Percentiles rank a stretch among this genome's conserved stretches.
Evolutionary conservation across 2,888 invertebrate genomes (phyloP).

Genomic region (Eupithecia centaureata): DNA sequence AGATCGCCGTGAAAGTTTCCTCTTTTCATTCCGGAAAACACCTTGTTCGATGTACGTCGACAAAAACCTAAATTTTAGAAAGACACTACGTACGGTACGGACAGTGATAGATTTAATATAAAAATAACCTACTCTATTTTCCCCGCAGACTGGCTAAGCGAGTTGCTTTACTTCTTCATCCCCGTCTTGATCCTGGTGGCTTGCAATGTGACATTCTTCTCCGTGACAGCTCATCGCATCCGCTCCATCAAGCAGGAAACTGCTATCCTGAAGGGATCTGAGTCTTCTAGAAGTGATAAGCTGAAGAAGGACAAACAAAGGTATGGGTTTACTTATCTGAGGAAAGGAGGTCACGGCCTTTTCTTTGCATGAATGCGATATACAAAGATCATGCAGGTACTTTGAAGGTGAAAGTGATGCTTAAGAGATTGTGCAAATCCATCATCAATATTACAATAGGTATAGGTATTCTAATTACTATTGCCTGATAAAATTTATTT

Average conservation of each 20-base stretch:
- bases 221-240: constrained; percentile 87
- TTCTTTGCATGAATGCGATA: too few species aligned
- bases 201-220: constrained; percentile 86
- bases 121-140: background rate
- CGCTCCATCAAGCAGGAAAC: constrained; percentile 87
- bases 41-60: background rate
- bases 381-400: too few species aligned
- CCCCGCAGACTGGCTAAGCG: constrained; percentile 78
- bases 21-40: too few species aligned
- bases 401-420: too few species aligned
- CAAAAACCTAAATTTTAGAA: background rate
- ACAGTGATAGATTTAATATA: background rate
- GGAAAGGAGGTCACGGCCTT: background rate
- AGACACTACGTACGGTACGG: background rate
- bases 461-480: too few species aligned
- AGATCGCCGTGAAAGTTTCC: too few species aligned
- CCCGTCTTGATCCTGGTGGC: constrained; percentile 87
- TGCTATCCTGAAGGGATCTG: constrained; percentile 86
- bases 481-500: too few species aligned
- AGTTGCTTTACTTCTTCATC: constrained; percentile 87
- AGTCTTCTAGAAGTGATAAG: constrained; percentile 85
- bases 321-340: constrained; percentile 56
- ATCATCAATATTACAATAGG: too few species aligned
- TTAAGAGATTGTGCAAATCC: too few species aligned
- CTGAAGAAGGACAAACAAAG: constrained; percentile 85